These are phyloP conservation scores for Lethenteron camtschaticum DNA, from an alignment of 2,113 vertebrate species.

Conservation along the genomic window DNA sequence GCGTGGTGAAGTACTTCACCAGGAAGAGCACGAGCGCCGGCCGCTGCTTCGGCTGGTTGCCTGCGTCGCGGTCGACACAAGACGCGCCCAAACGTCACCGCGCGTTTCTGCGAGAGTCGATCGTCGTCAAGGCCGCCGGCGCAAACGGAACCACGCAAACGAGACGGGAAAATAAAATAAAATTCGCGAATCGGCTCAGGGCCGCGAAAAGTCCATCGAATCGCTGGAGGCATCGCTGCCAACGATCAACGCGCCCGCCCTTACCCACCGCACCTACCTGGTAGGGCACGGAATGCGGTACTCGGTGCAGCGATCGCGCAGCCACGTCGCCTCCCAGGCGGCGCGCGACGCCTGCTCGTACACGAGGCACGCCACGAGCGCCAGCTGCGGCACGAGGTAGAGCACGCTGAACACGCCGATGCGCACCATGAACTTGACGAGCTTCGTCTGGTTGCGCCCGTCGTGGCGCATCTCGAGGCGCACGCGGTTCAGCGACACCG, in stretches of 20 bases:
- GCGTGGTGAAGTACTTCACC: constrained; percentile 81
- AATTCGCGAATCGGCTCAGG: background rate
- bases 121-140: background rate
- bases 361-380: constrained; percentile 57
- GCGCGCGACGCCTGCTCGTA: constrained; percentile 60
- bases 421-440: constrained; percentile 97
- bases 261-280: constrained; percentile 26
- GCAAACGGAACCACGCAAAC: background rate
- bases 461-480: constrained; percentile 87
- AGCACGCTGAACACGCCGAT: constrained; percentile 86
- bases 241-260: background rate
- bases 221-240: background rate
- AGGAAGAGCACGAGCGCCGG: constrained; percentile 75
- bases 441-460: constrained; percentile 79
- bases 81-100: constrained; percentile 4
- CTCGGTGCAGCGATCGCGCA: constrained; percentile 60
- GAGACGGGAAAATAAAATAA: background rate
- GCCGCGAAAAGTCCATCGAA: background rate
- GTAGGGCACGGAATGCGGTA: constrained; percentile 73
- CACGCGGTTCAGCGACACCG: constrained; percentile 73
- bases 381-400: constrained; percentile 64
- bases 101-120: background rate
- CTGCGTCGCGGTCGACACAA: constrained; percentile 15
- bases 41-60: constrained; percentile 31
- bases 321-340: constrained; percentile 74